phyloP scores from a whole-genome alignment of 1,140 invertebrate genomes.

The Listronotus bonariensis region DNA sequence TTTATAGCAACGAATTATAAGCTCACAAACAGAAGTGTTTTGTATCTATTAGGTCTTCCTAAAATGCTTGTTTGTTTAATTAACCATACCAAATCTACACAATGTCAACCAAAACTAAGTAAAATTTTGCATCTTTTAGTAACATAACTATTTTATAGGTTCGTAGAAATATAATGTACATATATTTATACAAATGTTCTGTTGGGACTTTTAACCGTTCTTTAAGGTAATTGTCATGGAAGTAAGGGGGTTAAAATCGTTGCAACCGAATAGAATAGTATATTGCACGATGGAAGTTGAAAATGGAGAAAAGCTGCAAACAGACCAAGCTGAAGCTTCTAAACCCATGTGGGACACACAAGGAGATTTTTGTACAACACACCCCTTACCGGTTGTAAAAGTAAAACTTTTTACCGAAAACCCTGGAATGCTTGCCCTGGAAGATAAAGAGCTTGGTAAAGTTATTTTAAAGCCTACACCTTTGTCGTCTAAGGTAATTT shows the following conservation, averaged over 20 bases:
- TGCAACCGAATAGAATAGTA: conserved; percentile 95
- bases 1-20: too few species aligned
- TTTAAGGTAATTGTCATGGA: conserved; percentile 95
- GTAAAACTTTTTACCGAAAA: conserved; percentile 97
- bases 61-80: too few species aligned
- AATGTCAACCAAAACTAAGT: conserved; percentile 1
- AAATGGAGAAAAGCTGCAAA: conserved; percentile 96
- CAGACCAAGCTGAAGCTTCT: conserved; percentile 98
- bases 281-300: conserved; percentile 99
- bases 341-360: conserved; percentile 99
- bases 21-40: too few species aligned
- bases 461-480: conserved; percentile 91
- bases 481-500: conserved; percentile 77
- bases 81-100: not conserved
- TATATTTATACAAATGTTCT: conserved; percentile 17
- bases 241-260: conserved; percentile 95
- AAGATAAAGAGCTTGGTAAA: conserved; percentile 98
- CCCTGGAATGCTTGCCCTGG: conserved; percentile 94
- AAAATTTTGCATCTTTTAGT: conserved; percentile 5
- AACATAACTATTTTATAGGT: conserved; percentile 9
- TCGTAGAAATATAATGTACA: conserved; percentile 10
- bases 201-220: conserved; percentile 26
- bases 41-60: too few species aligned
- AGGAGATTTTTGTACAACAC: conserved; percentile 97
- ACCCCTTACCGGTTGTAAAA: conserved; percentile 96